A percentile compares a stretch with the other conserved stretches of the same genome.
These are phyloP conservation scores for Dasypogon diadema DNA, from an alignment of 2,888 invertebrate genomes.

Conservation along the genomic window DNA sequence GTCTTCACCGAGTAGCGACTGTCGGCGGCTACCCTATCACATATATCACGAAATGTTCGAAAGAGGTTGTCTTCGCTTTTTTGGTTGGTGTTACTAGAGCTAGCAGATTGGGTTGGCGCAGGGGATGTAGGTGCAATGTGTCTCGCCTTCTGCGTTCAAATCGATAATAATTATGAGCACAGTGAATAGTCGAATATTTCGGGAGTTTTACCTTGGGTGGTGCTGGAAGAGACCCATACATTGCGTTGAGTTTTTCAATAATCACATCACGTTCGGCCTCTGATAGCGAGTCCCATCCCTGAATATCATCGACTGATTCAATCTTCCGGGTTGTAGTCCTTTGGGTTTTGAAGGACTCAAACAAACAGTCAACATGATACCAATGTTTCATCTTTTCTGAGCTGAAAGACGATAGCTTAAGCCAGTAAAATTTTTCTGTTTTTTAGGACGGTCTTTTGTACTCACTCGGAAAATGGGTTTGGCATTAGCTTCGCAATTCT, in stretches of 20 bases:
- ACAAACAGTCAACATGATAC: slow-evolving; percentile 84
- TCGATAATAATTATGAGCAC: no score
- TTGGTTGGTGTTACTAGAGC: neutral
- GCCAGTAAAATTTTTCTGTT: no score
- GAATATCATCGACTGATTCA: slow-evolving; percentile 82
- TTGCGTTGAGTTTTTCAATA: slow-evolving; percentile 61
- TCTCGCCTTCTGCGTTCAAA: slow-evolving; percentile 5
- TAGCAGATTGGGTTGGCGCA: neutral
- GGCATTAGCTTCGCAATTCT: slow-evolving; percentile 82
- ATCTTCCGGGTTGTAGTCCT: slow-evolving; percentile 85
- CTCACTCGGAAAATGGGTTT: slow-evolving; percentile 73
- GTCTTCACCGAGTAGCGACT: slow-evolving; percentile 88
- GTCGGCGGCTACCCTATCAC: slow-evolving; percentile 81
- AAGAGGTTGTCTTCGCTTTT: slow-evolving; percentile 78
- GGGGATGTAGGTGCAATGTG: neutral
- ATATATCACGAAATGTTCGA: slow-evolving; percentile 80
- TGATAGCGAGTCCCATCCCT: slow-evolving; percentile 78
- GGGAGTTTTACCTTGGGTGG: slow-evolving; percentile 25
- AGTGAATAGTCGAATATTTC: no score
- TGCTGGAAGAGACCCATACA: neutral
- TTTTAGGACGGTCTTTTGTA: slow-evolving; percentile 61
- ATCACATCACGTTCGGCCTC: slow-evolving; percentile 78
- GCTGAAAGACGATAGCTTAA: no score
- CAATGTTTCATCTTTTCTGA: slow-evolving; percentile 84
- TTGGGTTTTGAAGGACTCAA: slow-evolving; percentile 83